Percentiles rank a stretch among this genome's conserved stretches.
Conservation (phyloP, 2,888 invertebrate species). For the Lagria hirta region DNA sequence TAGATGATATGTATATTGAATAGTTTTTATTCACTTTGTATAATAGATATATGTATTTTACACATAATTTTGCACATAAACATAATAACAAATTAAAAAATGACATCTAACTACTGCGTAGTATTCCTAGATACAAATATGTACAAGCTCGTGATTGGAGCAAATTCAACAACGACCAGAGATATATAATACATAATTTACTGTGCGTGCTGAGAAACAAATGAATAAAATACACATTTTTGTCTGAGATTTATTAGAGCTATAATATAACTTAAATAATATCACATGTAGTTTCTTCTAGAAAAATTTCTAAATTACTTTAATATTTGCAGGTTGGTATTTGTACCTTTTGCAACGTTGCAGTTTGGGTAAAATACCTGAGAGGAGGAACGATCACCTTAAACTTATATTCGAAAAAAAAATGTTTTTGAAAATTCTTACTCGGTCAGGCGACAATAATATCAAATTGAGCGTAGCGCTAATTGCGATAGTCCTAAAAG, state of each 20-base stretch:
- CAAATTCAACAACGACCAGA: constrained; percentile 26
- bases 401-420: constrained; percentile 13
- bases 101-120: constrained; percentile 14
- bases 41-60: constrained; percentile 21
- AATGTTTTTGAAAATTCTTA: constrained; percentile 10
- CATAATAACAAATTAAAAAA: constrained; percentile 18
- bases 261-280: constrained; percentile 45
- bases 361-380: constrained; percentile 6
- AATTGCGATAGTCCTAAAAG: constrained; percentile 48
- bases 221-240: constrained; percentile 28
- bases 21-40: constrained; percentile 26
- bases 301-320: constrained; percentile 17
- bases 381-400: constrained; percentile 27
- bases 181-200: no score
- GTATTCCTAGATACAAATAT: constrained; percentile 25
- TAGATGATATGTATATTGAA: no score
- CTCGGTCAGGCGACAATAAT: constrained; percentile 14
- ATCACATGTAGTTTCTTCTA: constrained; percentile 46
- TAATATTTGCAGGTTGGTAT: constrained; percentile 7
- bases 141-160: constrained; percentile 28
- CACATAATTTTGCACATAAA: constrained; percentile 24
- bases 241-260: constrained; percentile 13
- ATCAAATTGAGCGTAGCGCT: constrained; percentile 45
- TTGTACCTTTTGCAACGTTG: no score
- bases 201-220: constrained; percentile 28